Percentiles rank a stretch among this genome's conserved stretches.
Evolutionary conservation across 2,113 vertebrate species (phyloP).

Genomic region (Thermophis baileyi): DNA sequence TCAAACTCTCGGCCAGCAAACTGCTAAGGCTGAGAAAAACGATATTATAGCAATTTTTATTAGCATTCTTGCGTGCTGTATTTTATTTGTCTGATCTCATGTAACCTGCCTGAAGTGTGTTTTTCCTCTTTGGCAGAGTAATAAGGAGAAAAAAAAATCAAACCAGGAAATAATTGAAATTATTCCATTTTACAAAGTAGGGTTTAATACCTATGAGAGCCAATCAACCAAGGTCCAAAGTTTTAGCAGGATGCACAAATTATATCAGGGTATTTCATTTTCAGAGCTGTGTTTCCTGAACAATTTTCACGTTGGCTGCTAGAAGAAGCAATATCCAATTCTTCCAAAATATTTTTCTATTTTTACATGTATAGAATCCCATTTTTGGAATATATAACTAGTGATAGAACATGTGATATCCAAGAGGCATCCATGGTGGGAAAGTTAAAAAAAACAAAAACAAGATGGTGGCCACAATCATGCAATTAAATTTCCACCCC

Average conservation of each 20-base stretch:
- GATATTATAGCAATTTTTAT: background rate
- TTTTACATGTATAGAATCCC: background rate
- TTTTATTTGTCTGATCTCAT: background rate
- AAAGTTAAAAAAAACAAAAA: too few relatives aligned
- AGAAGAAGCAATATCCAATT: background rate
- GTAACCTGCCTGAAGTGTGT: background rate
- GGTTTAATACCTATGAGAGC: background rate
- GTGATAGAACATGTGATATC: too few relatives aligned
- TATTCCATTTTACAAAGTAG: background rate
- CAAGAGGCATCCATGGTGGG: too few relatives aligned
- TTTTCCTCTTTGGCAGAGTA: background rate
- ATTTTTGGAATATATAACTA: background rate
- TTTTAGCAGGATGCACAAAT: background rate
- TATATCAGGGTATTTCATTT: background rate
- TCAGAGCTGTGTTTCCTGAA: background rate
- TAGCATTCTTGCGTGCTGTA: background rate
- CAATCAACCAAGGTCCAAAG: background rate
- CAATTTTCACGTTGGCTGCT: background rate
- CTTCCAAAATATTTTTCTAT: background rate
- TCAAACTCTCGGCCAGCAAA: too few relatives aligned
- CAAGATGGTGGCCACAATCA: too few relatives aligned
- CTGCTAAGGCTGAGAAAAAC: too few relatives aligned
- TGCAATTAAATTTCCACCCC: too few relatives aligned
- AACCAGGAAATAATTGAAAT: background rate
- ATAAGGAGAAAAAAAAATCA: background rate